Evolutionary conservation across 2,888 invertebrate species (phyloP).

Genomic region (Tanytarsus gracilentus): DNA sequence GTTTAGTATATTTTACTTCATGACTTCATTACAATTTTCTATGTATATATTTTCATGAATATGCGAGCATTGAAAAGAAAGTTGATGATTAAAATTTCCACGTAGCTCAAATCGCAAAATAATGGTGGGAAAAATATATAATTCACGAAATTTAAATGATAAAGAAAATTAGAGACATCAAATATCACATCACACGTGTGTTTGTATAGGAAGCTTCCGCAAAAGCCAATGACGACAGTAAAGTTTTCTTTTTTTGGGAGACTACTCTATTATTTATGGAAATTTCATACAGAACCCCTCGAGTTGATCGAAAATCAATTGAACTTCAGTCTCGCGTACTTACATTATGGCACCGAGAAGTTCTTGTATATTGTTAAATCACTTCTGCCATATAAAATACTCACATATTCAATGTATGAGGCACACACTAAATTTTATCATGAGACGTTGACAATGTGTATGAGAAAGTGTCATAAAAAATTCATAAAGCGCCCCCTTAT

Average conservation of each 20-base stretch:
- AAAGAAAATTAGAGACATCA: too few relatives aligned
- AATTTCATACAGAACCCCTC: neutral
- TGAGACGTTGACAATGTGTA: neutral
- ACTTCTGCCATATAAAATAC: too few relatives aligned
- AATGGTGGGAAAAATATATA: too few relatives aligned
- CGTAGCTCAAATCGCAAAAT: too few relatives aligned
- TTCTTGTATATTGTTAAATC: too few relatives aligned
- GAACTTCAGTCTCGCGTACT: neutral
- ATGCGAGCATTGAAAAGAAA: too few relatives aligned
- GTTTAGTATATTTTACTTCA: neutral
- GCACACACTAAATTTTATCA: neutral
- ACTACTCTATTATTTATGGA: neutral
- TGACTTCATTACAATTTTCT: conserved; percentile 1
- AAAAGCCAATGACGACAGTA: neutral
- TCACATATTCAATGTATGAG: neutral
- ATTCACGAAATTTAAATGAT: too few relatives aligned
- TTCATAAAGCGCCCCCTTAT: neutral
- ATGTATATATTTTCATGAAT: too few relatives aligned
- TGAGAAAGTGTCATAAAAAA: neutral
- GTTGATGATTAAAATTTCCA: too few relatives aligned
- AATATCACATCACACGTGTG: too few relatives aligned
- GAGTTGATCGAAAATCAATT: conserved; percentile 13
- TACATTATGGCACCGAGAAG: neutral
- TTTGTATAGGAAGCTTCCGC: too few relatives aligned
- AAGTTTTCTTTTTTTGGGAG: neutral